Evolutionary conservation across 1,140 invertebrate species (phyloP), one percentile per base, ranked within the genome.

Genomic region (Drosophila kepulauana): DNA sequence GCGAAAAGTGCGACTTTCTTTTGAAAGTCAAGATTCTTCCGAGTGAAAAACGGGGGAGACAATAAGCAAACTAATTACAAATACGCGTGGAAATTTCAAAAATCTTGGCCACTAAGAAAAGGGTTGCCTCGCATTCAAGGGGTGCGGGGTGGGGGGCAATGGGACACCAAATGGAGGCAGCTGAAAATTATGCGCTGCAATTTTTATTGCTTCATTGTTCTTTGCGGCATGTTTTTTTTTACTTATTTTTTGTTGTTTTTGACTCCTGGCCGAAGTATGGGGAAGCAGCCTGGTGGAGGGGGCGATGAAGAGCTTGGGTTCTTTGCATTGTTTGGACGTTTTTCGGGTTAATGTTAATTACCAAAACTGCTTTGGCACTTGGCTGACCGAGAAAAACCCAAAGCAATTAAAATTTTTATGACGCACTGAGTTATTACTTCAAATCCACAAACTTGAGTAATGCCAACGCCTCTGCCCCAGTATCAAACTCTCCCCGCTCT

Each of bases 351-450:
- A 88, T 88, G 85, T 88, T 88, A 88, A 88, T 88, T 88, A 88
- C 85, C 85, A 88, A 82, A 88, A 90, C 85, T 88, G 85, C 85
- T 88, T 88, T 89, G 85, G 85, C 84, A 88, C 78, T 76, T 78
- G 78, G 62, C 69, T 72, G 69, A 76, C 77, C 75, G 58, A 51
- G 13, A 72, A 43, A 66, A 66, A 62, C 85, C 85, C 85, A 88
- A 88, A 88, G 85, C 85, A 88, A 88, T 88, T 88, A 88, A 88
- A 88, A 88, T 88, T 88, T 88, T 88, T 88, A 88, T 88, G 85
- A 88, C 85, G 85, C 86, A 90, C 85, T 90, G 85, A 88, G 81
- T 88, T 88, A 88, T 88, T 88, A 88, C 85, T 89, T 81, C 78
- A 88, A 88, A 88, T 88, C 85, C 85, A 88, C 85, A 88, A 88